Base-by-base conservation (phyloP, 2,113 vertebrate genomes). In the Gnathonemus longibarbis region DNA sequence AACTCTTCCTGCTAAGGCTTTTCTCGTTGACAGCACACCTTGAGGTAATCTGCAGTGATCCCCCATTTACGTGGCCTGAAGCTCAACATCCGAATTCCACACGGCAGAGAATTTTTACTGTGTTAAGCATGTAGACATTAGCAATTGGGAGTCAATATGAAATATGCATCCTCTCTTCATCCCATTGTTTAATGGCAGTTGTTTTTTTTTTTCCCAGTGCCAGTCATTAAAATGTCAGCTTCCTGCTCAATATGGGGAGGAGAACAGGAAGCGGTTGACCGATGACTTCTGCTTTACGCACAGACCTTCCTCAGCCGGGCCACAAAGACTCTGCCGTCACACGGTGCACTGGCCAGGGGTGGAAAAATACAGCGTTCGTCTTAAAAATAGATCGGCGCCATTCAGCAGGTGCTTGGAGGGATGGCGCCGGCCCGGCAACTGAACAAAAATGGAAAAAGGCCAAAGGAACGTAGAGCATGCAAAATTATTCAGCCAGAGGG, bases 381-480 rank as follows among this genome's bases (percentile, higher is more conserved):
- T 88, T 88, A 84, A 53, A 90, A 90, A 88, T 88, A 89, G 91
- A 88, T 62, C 24, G 31, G 15, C 31, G 24, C 70, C 48, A 58
- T 66, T 87, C 62, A 24, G 87, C 89, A 89, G 77, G 89, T 88
- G 87, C 87, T 58, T 27, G 48, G 58, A 83, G 74, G 70, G 21
- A 89, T 24, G 24, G 35, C n/a, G 39, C 21, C 21, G 42, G 6
- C 5, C 39, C 3, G 42, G 19, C 31, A 56, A 83, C 50, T 45
- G 39, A 31, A 84, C 77, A 58, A 89, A 89, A 84, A 58, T 27
- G 50, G 15, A 62, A 31, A 2, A 83, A 50, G 21, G n/a, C 11
- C 48, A 17, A 46, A 27, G 39, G 88, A 89, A 89, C 27, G 48
- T 39, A 49, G n/a, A 9, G 70, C 49, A 62, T 48, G 77, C 42